Evolutionary conservation across 1,140 invertebrate genomes (phyloP), one percentile per base, ranked within the genome.

Genomic region (Reticulitermes speratus): DNA sequence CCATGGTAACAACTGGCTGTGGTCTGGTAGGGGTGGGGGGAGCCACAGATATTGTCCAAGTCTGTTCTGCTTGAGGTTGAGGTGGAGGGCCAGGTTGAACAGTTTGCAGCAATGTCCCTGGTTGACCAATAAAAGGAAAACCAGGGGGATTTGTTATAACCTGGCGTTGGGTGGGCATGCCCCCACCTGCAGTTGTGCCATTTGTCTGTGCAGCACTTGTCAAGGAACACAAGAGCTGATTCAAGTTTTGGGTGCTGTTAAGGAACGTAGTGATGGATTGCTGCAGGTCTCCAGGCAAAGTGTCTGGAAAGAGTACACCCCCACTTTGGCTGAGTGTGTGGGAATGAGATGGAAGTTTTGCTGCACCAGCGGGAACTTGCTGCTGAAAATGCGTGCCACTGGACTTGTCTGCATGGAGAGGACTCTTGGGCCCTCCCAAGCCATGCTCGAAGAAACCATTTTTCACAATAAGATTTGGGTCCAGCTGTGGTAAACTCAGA

Each of bases 231-330:
- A 91, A 87, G 14, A 91, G 87, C 86, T 90, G 89, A 52, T 89
- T 88, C 84, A 91, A 87, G 86, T 89, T 90, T 69, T 90, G 90
- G 23, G 90, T 89, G 87, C 91, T 90, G 83, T 86, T 90, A 44
- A 91, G 86, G 14, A 91, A 84, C 25, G 89, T 90, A 81, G 88
- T 89, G 52, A 91, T 87, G 19, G 90, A 89, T 81, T 89, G 89
- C 87, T 90, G 90, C 45, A 91, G 83, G 32, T 91, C 90, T 11
- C 90, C 89, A n/a, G 88, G 84, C 30, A 86, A 25, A 44, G 38
- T 83, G 52, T 86, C 59, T 69, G 87, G 65, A 81, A 86, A 82
- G 14, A 75, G 45, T 81, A 69, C 65, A 44, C 48, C 23, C 65
- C 84, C 81, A 69, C 83, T 83, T 84, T 83, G 82, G 85, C 86